Evolutionary conservation across 2,113 vertebrate species (phyloP).

Genomic region (Leuciscus idus): DNA sequence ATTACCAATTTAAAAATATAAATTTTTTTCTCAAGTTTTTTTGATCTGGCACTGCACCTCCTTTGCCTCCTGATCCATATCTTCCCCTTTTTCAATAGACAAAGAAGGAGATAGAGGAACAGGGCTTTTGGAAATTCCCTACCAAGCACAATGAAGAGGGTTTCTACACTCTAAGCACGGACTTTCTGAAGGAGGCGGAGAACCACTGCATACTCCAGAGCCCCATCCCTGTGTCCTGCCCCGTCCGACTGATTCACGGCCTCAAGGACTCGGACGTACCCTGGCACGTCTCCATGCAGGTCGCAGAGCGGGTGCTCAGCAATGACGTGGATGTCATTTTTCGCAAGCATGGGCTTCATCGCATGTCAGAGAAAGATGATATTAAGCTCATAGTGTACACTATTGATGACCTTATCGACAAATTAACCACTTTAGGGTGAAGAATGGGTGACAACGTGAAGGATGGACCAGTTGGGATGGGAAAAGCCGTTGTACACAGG

Average conservation of each 20-base stretch:
- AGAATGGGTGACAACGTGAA: not conserved
- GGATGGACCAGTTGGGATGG: not conserved
- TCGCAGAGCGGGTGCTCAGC: conserved; percentile 79
- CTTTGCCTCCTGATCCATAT: too few relatives aligned
- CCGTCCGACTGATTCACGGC: conserved; percentile 82
- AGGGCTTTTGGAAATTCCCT: conserved; percentile 78
- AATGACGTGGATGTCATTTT: conserved; percentile 83
- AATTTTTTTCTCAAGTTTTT: too few relatives aligned
- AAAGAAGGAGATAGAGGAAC: conserved; percentile 80
- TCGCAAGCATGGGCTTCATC: conserved; percentile 80
- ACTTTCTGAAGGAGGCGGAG: conserved; percentile 82
- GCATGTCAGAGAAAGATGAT: conserved; percentile 83
- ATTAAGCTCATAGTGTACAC: conserved; percentile 84
- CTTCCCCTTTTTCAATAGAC: conserved; percentile 59
- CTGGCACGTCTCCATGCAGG: conserved; percentile 84
- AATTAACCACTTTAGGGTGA: conserved; percentile 72
- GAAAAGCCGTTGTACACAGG: not conserved
- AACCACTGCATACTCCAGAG: conserved; percentile 81
- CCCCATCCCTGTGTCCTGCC: conserved; percentile 81
- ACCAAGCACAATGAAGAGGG: conserved; percentile 77
- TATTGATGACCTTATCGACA: conserved; percentile 87
- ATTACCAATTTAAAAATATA: too few relatives aligned
- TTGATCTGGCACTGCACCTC: too few relatives aligned
- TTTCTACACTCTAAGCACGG: conserved; percentile 70
- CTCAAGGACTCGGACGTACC: conserved; percentile 79